These are phyloP conservation scores for Corynorhinus townsendii DNA, from an alignment of 2,113 vertebrate species.

Conservation along the genomic window DNA sequence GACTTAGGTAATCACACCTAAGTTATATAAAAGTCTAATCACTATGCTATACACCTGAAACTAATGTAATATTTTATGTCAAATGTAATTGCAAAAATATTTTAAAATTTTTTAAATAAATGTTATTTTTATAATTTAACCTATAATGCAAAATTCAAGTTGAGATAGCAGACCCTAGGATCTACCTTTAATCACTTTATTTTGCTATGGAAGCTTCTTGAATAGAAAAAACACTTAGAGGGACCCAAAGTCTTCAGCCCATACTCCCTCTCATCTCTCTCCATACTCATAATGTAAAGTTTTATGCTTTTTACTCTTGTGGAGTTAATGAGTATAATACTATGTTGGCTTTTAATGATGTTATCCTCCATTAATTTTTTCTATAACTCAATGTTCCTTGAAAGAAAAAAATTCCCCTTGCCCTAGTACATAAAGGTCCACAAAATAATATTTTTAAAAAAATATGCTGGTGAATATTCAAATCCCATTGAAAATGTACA, in stretches of 20 bases:
- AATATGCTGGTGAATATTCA: constrained; percentile 30
- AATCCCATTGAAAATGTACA: constrained; percentile 18
- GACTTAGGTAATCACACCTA: no score
- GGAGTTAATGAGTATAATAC: constrained; percentile 14
- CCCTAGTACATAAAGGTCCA: not conserved
- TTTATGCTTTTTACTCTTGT: constrained; percentile 8
- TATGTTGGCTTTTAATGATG: constrained; percentile 26
- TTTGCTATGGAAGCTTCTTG: not conserved
- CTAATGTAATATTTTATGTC: no score
- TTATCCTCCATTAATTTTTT: constrained; percentile 18
- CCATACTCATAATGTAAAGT: constrained; percentile 4
- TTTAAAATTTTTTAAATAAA: not conserved
- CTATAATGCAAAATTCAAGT: not conserved
- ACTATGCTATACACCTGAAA: no score
- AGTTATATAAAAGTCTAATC: no score
- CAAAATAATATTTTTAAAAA: constrained; percentile 37
- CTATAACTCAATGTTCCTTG: constrained; percentile 34
- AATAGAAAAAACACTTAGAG: not conserved
- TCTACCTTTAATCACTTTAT: not conserved
- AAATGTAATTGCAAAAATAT: no score
- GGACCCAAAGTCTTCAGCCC: not conserved
- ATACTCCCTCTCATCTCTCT: not conserved
- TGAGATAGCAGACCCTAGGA: not conserved
- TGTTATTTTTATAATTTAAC: not conserved
- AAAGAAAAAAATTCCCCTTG: constrained; percentile 12